Percentiles rank a stretch among this genome's conserved stretches.
These are phyloP conservation scores for Rhineura floridana DNA, from an alignment of 2,113 vertebrate genomes.

Conservation along the genomic window DNA sequence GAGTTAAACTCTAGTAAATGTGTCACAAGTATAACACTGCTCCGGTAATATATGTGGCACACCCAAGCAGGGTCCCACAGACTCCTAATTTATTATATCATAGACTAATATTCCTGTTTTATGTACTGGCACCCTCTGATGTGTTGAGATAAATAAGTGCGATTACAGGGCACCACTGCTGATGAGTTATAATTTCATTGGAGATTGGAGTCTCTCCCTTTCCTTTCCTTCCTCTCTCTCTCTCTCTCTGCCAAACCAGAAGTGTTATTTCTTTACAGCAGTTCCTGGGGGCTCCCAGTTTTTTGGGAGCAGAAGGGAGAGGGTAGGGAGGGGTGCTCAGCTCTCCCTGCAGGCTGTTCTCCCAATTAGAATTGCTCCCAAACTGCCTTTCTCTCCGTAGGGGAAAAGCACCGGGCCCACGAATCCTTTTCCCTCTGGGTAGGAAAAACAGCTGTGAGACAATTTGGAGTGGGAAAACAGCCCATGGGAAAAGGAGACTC, in stretches of 20 bases:
- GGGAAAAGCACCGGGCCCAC: not conserved
- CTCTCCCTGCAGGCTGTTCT: not conserved
- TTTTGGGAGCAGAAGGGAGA: too few species aligned
- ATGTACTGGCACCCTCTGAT: not conserved
- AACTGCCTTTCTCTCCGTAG: not conserved
- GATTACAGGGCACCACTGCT: not conserved
- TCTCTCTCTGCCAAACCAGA: not conserved
- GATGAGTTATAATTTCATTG: slow-evolving; percentile 21
- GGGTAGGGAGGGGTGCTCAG: not conserved
- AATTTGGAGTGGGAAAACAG: not conserved
- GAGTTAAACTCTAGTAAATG: slow-evolving; percentile 37
- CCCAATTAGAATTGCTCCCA: not conserved
- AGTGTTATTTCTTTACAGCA: not conserved
- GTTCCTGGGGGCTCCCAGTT: not conserved
- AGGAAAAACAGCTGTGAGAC: not conserved
- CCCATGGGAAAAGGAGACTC: not conserved
- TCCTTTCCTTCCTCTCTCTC: not conserved
- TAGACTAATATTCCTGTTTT: not conserved
- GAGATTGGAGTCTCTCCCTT: not conserved
- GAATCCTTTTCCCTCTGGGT: not conserved
- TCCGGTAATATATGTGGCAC: rapidly evolving
- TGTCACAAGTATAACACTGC: not conserved
- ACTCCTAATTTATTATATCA: rapidly evolving
- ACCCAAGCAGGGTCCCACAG: rapidly evolving
- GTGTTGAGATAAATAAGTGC: slow-evolving; percentile 6